Base-by-base conservation (phyloP, 92 coral and sea anemone genomes). In the Zoanthus sansibaricus region DNA sequence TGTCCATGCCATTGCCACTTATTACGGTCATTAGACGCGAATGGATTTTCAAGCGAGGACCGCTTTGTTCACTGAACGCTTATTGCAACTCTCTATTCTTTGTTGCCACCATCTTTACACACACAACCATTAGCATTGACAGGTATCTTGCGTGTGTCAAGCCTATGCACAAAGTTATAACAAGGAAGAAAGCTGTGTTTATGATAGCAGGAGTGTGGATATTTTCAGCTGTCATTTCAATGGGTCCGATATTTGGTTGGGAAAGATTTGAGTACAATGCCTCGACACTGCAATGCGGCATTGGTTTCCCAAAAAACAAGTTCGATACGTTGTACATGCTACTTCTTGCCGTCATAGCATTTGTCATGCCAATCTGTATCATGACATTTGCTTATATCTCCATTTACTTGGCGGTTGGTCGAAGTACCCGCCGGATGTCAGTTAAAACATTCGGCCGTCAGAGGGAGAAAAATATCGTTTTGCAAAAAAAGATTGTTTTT, bases 181-280 rank as follows among this genome's bases (percentile, higher is more conserved):
- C 96, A 13, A 87, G 87, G 66, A 91, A 82, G 82, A 94, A 93
- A 86, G 96, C 98, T 0, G 71, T 76, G 16, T 77, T 76, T 3
- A 83, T 86, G 91, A 85, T 94, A 55, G 42, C 89, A 11, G 94
- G 88, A 0, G 94, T 89, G 16, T 94, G 98, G 98, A 61, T 88
- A 13, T 49, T 94, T 17, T 87, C 98, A 8, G 91, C 80, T 15
- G 71, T 78, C 10, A 89, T 94, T n/a, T 89, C 95, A 2, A 87
- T 94, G 16, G 98, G 95, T 11, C 98, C 98, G 33, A 14, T 89
- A 61, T 71, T 94, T 21, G 98, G 98, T 73, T 95, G 98, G 98
- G 98, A 96, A 20, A 78, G 86, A 45, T 89, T 86, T 91, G 90
- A 78, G 10, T 93, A 89, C 71, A 95, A 95, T 78, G 91, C 86